Conservation (phyloP, 2,113 vertebrate species). For the Aythya baeri region DNA sequence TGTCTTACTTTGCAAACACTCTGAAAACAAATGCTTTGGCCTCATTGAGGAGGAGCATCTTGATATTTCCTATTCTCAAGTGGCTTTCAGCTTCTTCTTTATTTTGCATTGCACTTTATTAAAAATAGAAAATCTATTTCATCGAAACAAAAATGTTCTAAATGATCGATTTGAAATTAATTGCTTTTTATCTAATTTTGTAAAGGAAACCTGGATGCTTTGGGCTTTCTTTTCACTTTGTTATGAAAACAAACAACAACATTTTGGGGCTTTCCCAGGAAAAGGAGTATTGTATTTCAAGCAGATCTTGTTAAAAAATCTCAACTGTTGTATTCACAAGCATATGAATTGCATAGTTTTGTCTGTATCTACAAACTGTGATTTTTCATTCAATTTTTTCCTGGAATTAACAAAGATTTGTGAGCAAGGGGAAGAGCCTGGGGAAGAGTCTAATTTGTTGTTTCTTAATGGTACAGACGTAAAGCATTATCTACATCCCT, state of each 20-base stretch:
- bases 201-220: background rate
- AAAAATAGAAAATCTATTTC: background rate
- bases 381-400: background rate
- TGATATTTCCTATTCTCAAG: background rate
- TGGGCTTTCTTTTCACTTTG: background rate
- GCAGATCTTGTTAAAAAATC: background rate
- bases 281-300: background rate
- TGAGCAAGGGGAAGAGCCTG: background rate
- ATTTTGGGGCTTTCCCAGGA: background rate
- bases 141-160: background rate
- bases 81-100: constrained; percentile 2
- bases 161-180: constrained; percentile 6
- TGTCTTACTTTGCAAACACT: background rate
- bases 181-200: background rate
- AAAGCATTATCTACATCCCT: constrained; percentile 56
- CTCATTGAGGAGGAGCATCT: background rate
- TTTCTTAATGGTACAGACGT: constrained; percentile 40
- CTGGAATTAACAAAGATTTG: constrained; percentile 21
- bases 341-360: background rate
- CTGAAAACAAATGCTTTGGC: background rate
- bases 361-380: background rate
- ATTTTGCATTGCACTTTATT: background rate
- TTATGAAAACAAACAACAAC: background rate
- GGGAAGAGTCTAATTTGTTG: constrained; percentile 28
- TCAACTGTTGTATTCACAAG: background rate